Percentiles rank a stretch among this genome's conserved stretches.
Conservation (phyloP, 2,113 vertebrate genomes). For the Orthochromis indermauri region DNA sequence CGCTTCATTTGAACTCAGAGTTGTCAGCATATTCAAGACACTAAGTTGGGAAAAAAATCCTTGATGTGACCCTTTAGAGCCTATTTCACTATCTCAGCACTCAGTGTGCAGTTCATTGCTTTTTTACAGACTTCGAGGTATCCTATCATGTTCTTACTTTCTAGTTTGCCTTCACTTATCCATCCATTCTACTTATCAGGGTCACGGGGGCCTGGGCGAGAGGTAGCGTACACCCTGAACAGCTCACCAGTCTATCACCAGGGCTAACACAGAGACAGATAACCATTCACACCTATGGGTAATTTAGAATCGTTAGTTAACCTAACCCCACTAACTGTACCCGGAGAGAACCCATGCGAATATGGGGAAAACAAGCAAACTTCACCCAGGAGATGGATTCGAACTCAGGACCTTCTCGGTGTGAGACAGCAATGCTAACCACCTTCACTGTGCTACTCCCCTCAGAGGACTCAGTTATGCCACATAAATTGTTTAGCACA, state of each 20-base stretch:
- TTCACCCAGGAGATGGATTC: not conserved
- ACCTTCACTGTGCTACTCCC: not conserved
- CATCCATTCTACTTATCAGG: not conserved
- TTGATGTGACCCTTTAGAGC: not conserved
- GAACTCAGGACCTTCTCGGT: not conserved
- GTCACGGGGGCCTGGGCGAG: not conserved
- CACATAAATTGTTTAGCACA: not conserved
- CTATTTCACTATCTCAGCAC: not conserved
- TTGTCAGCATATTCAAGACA: not conserved
- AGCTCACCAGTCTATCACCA: not conserved
- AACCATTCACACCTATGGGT: not conserved
- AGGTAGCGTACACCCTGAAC: not conserved
- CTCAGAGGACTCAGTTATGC: not conserved
- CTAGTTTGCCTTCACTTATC: not conserved
- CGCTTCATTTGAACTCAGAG: not conserved
- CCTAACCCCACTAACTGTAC: not conserved
- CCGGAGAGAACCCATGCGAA: accelerated
- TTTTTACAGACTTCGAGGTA: constrained; percentile 8
- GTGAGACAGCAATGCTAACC: not conserved
- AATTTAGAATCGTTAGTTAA: not conserved
- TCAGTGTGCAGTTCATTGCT: constrained; percentile 16
- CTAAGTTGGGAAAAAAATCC: not conserved
- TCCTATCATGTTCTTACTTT: not conserved
- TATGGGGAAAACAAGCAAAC: not conserved
- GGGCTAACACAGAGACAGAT: not conserved